These are phyloP conservation scores for Mnemiopsis leidyi DNA, from an alignment of 37 sponge, comb jelly and placozoan genomes.

Conservation along the genomic window DNA sequence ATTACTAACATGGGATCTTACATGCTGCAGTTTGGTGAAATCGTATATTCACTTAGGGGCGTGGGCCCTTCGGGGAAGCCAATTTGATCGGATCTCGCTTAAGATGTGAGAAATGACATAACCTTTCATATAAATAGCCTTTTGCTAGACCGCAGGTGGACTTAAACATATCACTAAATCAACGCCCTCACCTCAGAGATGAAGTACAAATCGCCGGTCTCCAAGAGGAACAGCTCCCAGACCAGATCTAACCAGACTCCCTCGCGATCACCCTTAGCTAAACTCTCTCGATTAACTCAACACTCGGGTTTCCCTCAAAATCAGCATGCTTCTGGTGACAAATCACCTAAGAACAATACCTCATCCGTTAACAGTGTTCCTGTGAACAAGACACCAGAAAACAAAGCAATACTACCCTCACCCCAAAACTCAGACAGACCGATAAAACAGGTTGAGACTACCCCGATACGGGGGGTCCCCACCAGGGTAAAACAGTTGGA, in stretches of 20 bases:
- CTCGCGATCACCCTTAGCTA: not conserved
- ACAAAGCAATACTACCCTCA: not conserved
- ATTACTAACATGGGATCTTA: no score
- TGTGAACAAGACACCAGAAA: not conserved
- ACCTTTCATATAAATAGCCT: no score
- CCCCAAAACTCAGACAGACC: not conserved
- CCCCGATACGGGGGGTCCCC: not conserved
- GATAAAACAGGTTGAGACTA: not conserved
- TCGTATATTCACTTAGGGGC: no score
- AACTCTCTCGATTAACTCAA: not conserved
- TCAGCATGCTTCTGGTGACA: not conserved
- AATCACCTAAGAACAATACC: not conserved
- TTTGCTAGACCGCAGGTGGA: no score
- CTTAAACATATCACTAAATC: not conserved
- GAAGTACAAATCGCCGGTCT: conserved; percentile 37
- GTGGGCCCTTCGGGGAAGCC: no score
- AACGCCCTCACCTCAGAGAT: conserved; percentile 17
- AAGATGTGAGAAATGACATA: not conserved
- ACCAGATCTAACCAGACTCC: not conserved
- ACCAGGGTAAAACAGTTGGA: not conserved
- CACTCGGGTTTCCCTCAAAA: not conserved
- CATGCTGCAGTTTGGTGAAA: no score
- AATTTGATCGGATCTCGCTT: not conserved
- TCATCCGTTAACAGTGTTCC: not conserved
- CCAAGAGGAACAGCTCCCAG: not conserved